Conservation (phyloP, 2,113 vertebrate genomes). For the Atractosteus spatula region DNA sequence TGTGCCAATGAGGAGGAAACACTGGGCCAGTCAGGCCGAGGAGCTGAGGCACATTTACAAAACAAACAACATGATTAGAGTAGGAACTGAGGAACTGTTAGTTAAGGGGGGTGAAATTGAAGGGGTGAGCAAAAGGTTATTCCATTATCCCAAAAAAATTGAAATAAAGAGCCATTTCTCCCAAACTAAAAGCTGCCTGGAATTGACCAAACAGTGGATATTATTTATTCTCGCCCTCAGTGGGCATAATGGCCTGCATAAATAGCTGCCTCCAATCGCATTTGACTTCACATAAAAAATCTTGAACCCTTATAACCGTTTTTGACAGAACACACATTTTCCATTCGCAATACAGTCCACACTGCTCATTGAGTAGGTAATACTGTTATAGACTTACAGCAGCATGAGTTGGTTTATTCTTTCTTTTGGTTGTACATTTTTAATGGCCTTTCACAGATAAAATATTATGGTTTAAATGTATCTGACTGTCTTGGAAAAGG, state of each 20-base stretch:
- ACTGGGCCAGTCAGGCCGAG: too few species aligned
- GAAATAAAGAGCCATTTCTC: background rate
- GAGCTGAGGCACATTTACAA: too few species aligned
- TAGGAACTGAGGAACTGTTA: too few species aligned
- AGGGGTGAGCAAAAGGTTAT: background rate
- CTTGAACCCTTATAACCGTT: conserved; percentile 20
- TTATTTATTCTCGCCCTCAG: background rate
- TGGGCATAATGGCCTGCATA: conserved; percentile 49
- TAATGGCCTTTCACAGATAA: background rate
- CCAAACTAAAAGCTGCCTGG: background rate
- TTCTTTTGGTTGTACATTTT: conserved; percentile 2
- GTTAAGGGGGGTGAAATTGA: background rate
- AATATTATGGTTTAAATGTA: conserved; percentile 18
- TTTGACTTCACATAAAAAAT: conserved; percentile 46
- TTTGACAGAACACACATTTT: conserved; percentile 15
- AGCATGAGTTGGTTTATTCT: background rate
- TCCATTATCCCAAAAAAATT: background rate
- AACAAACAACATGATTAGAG: too few species aligned
- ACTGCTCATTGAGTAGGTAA: conserved; percentile 37
- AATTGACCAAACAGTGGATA: background rate
- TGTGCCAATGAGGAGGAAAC: too few species aligned
- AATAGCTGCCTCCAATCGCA: conserved; percentile 49
- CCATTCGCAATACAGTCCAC: conserved; percentile 53
- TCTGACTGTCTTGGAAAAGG: conserved; percentile 1
- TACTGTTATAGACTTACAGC: too few species aligned